These are phyloP conservation scores for Tillus elongatus DNA, from an alignment of 2,888 invertebrate genomes.

Conservation along the genomic window DNA sequence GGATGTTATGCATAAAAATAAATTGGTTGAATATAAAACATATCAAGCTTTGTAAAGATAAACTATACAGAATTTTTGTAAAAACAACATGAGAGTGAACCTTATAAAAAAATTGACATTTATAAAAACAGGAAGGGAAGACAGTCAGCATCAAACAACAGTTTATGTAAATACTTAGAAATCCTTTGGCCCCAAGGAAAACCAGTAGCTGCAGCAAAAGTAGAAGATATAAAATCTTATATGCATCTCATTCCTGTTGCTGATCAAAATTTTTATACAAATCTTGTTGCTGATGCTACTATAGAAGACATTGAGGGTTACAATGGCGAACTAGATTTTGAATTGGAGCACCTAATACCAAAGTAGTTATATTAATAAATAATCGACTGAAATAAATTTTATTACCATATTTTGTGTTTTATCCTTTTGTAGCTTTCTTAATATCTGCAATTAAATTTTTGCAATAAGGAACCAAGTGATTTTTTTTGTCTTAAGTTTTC, in stretches of 20 bases:
- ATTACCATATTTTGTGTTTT: too few relatives aligned
- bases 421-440: too few relatives aligned
- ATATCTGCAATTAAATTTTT: not conserved
- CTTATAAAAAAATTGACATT: slow-evolving; percentile 1
- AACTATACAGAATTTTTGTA: not conserved
- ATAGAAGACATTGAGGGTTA: too few relatives aligned
- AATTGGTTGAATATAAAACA: slow-evolving; percentile 14
- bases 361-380: too few relatives aligned
- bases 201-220: not conserved
- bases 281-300: not conserved
- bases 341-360: too few relatives aligned
- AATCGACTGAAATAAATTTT: too few relatives aligned
- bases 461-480: slow-evolving; percentile 1
- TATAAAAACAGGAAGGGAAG: slow-evolving; percentile 1
- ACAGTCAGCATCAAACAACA: not conserved
- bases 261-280: not conserved
- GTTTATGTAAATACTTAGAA: not conserved
- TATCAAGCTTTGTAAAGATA: not conserved
- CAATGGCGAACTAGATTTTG: too few relatives aligned
- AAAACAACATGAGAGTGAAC: not conserved
- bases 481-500: too few relatives aligned
- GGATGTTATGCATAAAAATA: slow-evolving; percentile 15
- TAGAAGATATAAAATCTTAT: not conserved
- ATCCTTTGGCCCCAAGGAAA: slow-evolving; percentile 3
- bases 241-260: not conserved